Base-by-base conservation (phyloP, 2,113 vertebrate genomes). In the Pholis gunnellus region DNA sequence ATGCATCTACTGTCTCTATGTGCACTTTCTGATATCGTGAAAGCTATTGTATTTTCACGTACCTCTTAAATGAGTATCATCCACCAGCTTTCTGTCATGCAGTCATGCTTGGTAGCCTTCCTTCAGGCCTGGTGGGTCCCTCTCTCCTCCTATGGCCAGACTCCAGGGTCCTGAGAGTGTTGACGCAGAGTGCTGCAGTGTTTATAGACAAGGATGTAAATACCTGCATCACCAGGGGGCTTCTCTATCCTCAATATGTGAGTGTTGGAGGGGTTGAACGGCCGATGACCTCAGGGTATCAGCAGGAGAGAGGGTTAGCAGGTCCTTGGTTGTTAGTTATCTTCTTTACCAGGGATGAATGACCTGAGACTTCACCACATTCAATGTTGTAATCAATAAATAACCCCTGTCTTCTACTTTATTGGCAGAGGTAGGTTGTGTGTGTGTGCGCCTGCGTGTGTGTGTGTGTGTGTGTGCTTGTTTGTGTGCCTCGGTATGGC, bases 151-250 rank as follows among this genome's bases (percentile, higher is more conserved):
- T 4, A 15, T 70, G 68, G 50, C 67, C 67, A 31, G 38, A 81
- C 78, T 73, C 72, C 67, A 20, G 20, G 48, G 27, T 73, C 73
- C 56, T 18, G 42, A 71, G 56, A 72, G 52, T 67, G 40, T 18
- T n/a, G 44, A 75, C 31, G 40, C n/a, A 46, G 29, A 72, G 68
- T 38, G 57, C 56, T 27, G 57, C 73, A 72, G 78, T 86, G 38
- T 84, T 87, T 84, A 66, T 65, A 71, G 83, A 61, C 60, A 34
- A 78, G 61, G 83, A 46, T 71, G 87, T 87, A 90, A 81, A 90
- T 89, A 78, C 80, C 83, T 78, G 29, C 80, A 56, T 79, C 57
- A 17, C 56, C 79, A 40, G 14, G 78, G 48, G 27, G 46, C 42
- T 75, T 79, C 48, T 76, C 40, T 80, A 6, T 27, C 1, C 54